Conservation (phyloP, 2,888 invertebrate species). For the Tupiocoris notatus region DNA sequence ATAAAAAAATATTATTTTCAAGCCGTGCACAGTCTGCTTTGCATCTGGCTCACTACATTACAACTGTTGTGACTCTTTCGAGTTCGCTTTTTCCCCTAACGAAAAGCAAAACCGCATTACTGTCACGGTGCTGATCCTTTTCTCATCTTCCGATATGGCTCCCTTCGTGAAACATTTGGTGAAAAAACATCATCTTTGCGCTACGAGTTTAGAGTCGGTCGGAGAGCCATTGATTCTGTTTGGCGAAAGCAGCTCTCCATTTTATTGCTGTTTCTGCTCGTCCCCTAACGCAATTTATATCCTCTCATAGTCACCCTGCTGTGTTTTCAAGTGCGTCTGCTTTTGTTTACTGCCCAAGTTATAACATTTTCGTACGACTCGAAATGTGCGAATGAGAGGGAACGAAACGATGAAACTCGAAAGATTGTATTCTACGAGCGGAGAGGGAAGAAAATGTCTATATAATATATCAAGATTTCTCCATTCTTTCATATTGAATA, state of each 20-base stretch:
- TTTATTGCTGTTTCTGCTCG: slow-evolving; percentile 12
- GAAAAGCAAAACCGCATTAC: background rate
- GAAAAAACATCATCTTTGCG: background rate
- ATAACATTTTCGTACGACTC: slow-evolving; percentile 5
- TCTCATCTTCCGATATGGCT: background rate
- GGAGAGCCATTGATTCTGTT: slow-evolving; percentile 2
- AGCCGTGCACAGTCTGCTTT: no score
- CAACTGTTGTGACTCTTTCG: background rate
- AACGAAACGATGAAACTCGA: background rate
- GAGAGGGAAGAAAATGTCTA: no score
- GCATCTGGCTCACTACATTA: background rate
- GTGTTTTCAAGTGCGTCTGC: background rate
- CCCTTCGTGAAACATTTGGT: background rate
- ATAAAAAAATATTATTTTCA: no score
- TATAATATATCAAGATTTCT: no score
- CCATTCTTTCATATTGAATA: no score
- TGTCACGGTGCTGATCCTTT: background rate
- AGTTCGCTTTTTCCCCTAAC: background rate
- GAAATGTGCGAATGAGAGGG: slow-evolving; percentile 4
- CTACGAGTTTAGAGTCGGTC: background rate
- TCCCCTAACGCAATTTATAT: slow-evolving; percentile 10
- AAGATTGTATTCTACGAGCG: no score
- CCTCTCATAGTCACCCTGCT: background rate
- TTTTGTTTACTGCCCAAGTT: slow-evolving; percentile 23
- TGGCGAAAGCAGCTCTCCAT: slow-evolving; percentile 5